Evolutionary conservation across 2,888 invertebrate genomes (phyloP).

Genomic region (Lithophane leautieri): DNA sequence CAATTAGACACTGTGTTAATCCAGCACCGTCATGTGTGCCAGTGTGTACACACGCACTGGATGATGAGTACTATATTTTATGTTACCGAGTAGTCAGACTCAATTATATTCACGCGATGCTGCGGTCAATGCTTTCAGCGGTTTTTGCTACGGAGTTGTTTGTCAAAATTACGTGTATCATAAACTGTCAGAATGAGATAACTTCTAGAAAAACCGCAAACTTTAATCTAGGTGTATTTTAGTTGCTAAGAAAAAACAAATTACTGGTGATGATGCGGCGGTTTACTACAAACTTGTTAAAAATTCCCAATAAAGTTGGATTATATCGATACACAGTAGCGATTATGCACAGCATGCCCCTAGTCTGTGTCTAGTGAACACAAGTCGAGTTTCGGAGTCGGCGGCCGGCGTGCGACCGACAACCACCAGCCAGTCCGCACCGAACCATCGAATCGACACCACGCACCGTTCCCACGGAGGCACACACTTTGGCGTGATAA

Average conservation of each 20-base stretch:
- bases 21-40: constrained; percentile 25
- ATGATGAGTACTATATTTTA: constrained; percentile 43
- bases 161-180: constrained; percentile 39
- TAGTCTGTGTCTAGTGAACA: constrained; percentile 73
- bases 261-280: neutral
- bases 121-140: constrained; percentile 51
- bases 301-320: constrained; percentile 8
- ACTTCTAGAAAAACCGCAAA: constrained; percentile 19
- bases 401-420: constrained; percentile 65
- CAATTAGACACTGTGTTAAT: constrained; percentile 69
- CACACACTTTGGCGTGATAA: constrained; percentile 79
- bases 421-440: constrained; percentile 81
- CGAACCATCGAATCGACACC: constrained; percentile 79
- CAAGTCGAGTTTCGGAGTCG: constrained; percentile 72
- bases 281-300: neutral
- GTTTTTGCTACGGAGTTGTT: constrained; percentile 44
- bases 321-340: constrained; percentile 40
- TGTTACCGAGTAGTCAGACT: constrained; percentile 24
- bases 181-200: constrained; percentile 1
- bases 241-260: neutral
- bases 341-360: constrained; percentile 60
- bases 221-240: neutral
- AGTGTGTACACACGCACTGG: constrained; percentile 37
- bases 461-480: constrained; percentile 76
- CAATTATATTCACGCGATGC: constrained; percentile 55